phyloP scores from a whole-genome alignment of 2,888 invertebrate genomes.

The Folsomia candida region DNA sequence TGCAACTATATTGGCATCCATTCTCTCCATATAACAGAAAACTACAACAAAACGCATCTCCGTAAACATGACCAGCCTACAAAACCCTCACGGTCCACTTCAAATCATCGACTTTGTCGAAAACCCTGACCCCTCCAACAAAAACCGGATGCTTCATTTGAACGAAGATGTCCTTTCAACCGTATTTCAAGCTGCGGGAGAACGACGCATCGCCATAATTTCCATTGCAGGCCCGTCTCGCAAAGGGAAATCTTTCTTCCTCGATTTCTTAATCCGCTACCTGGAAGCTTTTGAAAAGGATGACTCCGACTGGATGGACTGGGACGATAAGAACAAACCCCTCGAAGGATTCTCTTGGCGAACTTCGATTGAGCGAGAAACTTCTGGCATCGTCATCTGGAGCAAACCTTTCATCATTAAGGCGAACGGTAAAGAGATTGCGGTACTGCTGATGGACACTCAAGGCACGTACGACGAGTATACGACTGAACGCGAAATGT shows the following conservation, averaged over 20 bases:
- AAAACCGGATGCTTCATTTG: neutral
- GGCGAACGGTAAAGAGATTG: slow-evolving; percentile 47
- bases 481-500: slow-evolving; percentile 26
- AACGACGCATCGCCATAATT: slow-evolving; percentile 29
- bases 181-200: slow-evolving; percentile 16
- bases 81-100: neutral
- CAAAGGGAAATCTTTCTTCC: slow-evolving; percentile 47
- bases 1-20: too few relatives aligned
- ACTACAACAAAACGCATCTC: too few relatives aligned
- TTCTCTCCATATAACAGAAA: too few relatives aligned
- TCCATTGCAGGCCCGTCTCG: slow-evolving; percentile 50
- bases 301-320: slow-evolving; percentile 37
- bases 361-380: slow-evolving; percentile 52
- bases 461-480: slow-evolving; percentile 43
- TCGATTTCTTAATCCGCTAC: slow-evolving; percentile 48
- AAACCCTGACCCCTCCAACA: neutral
- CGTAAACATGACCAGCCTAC: too few relatives aligned
- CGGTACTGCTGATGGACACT: slow-evolving; percentile 42
- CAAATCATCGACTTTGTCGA: slow-evolving; percentile 3
- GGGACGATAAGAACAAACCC: slow-evolving; percentile 12
- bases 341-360: slow-evolving; percentile 12
- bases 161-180: slow-evolving; percentile 7
- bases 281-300: slow-evolving; percentile 45
- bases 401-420: slow-evolving; percentile 53
- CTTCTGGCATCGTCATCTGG: slow-evolving; percentile 54